Conservation (phyloP, 2,888 invertebrate genomes). For the Eupithecia subumbrata region DNA sequence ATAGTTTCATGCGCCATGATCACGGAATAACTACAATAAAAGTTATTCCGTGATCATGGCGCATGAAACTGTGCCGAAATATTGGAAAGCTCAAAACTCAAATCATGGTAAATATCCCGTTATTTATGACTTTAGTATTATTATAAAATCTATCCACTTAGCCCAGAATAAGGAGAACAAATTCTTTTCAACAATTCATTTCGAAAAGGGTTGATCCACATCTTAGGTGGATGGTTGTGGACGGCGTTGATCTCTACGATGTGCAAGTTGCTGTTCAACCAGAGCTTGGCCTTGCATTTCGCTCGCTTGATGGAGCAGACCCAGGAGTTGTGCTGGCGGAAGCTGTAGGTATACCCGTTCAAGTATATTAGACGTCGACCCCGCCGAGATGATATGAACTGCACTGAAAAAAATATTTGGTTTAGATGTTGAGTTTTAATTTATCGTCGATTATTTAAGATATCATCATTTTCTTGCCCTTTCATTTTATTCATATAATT, state of each 20-base stretch:
- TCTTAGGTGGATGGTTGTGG: constrained; percentile 28
- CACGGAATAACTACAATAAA: too few relatives aligned
- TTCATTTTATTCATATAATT: not conserved
- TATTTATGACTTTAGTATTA: too few relatives aligned
- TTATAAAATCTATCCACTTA: not conserved
- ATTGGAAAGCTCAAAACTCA: too few relatives aligned
- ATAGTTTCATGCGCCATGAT: too few relatives aligned
- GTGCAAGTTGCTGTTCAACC: constrained; percentile 26
- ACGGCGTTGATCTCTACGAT: constrained; percentile 25
- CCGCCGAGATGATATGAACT: constrained; percentile 43
- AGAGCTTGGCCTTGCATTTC: constrained; percentile 31
- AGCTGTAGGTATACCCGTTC: constrained; percentile 46
- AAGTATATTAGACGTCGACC: constrained; percentile 44
- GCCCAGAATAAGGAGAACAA: not conserved
- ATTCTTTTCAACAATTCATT: not conserved
- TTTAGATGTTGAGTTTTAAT: not conserved
- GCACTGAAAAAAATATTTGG: constrained; percentile 32
- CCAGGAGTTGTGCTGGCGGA: constrained; percentile 34
- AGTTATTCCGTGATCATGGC: too few relatives aligned
- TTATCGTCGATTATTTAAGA: not conserved
- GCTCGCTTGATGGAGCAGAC: constrained; percentile 35
- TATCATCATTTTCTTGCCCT: not conserved
- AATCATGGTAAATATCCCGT: too few relatives aligned
- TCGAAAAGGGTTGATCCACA: constrained; percentile 9
- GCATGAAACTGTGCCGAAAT: too few relatives aligned